Evolutionary conservation across 2,888 invertebrate species (phyloP), one percentile per base, ranked within the genome.

Genomic region (Polydrusus tereticollis): DNA sequence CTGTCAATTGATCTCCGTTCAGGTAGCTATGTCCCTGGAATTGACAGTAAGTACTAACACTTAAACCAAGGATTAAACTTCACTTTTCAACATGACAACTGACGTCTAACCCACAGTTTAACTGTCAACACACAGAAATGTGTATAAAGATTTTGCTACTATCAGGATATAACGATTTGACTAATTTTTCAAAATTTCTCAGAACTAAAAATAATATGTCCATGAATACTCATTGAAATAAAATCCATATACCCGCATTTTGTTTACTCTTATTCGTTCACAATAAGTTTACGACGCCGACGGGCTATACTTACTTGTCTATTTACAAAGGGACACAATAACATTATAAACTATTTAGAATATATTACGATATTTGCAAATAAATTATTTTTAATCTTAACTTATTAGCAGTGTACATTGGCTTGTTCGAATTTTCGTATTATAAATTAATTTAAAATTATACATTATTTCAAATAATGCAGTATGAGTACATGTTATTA

Each of bases 321-420:
- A 36, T 38, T 57, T 36, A 57, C 57, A 57, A 57, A 58, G 20
- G 14, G 23, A 38, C 18, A 21, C 16, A 58, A 6, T 38, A 21
- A 20, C 12, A 41, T 59, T 59, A 43, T 10, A 16, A 47, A 59
- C 26, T 43, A 59, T 59, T 43, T 59, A 59, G 43, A 59, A 59
- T 59, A 43, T 59, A 59, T 59, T 43, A 59, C 41, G 43, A 59
- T 23, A 58, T 55, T 18, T n/a, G 29, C 29, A 55, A 55, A 55
- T 29, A 18, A 38, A 59, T 59, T n/a, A 23, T 21, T 23, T n/a
- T n/a, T 38, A 59, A 20, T n/a, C 36, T 47, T 67, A 38, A 45
- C 38, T 41, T 60, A 45, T 33, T 21, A 60, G 60, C 45, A 50
- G 38, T 52, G 47, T 55, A 66, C 57, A 45, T 43, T 41, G 23